Conservation (phyloP, 2,888 invertebrate genomes). For the Drosophila merina region DNA sequence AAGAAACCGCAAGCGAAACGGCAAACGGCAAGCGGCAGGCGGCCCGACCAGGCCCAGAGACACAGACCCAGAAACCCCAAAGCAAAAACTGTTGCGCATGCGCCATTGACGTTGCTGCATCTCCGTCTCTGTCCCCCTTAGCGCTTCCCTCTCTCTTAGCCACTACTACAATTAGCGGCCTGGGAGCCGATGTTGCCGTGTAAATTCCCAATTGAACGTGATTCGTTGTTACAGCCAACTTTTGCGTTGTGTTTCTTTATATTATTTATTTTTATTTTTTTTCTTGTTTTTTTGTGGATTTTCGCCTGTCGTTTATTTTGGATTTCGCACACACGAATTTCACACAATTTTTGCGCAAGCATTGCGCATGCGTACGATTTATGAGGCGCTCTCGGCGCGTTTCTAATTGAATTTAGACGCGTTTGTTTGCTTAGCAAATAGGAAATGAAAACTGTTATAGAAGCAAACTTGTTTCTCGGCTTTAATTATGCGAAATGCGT, state of each 20-base stretch:
- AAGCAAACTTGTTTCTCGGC: slow-evolving; percentile 35
- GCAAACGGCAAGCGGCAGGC: not conserved
- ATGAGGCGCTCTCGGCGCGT: slow-evolving; percentile 26
- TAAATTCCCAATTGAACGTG: slow-evolving; percentile 32
- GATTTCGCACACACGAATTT: slow-evolving; percentile 33
- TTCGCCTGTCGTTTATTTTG: slow-evolving; percentile 15
- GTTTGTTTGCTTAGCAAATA: slow-evolving; percentile 27
- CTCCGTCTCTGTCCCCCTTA: not conserved
- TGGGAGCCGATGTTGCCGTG: slow-evolving; percentile 28
- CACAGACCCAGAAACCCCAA: slow-evolving; percentile 77
- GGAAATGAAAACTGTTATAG: slow-evolving; percentile 34
- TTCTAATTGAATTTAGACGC: slow-evolving; percentile 47
- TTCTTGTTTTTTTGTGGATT: slow-evolving; percentile 5
- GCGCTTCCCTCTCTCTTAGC: not conserved
- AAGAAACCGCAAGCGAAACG: slow-evolving; percentile 51
- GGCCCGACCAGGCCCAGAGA: slow-evolving; percentile 25
- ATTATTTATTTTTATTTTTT: not conserved
- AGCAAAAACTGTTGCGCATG: slow-evolving; percentile 65
- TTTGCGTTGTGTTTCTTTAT: slow-evolving; percentile 2
- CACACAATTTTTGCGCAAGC: slow-evolving; percentile 36
- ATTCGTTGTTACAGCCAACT: slow-evolving; percentile 3
- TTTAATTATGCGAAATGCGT: slow-evolving; percentile 37
- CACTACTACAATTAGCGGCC: slow-evolving; percentile 37
- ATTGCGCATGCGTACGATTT: slow-evolving; percentile 40
- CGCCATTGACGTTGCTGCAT: slow-evolving; percentile 47